Evolutionary conservation across 2,797 vertebrate genomes (phyloP), one percentile per base, ranked within the genome.

Genomic region (Leuciscus waleckii): DNA sequence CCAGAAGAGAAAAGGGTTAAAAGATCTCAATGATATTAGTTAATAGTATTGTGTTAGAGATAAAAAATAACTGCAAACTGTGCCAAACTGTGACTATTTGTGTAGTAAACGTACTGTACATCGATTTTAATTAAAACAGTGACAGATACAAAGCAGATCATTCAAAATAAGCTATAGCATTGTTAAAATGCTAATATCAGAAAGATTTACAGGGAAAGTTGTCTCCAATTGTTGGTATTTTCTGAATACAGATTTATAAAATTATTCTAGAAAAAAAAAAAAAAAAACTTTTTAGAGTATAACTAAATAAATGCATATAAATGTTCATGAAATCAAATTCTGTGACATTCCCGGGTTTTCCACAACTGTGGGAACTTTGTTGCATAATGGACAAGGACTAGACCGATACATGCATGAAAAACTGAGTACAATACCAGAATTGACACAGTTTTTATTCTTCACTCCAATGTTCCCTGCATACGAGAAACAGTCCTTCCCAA

Each of bases 361-460:
- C 70, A 17, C 26, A 0, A 73, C 14, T 43, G 39, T 49, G 70
- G 16, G 70, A 17, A 16, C 39, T 2, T 26, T 46, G 41, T 9
- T 74, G 19, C 10, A 3, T 17, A 37, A 61, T 6, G 10, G 0
- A 26, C 19, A 63, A 23, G n/a, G 16, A 37, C 41, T 35, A 37
- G 3, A 76, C 10, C 23, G 17, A 5, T 46, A 19, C 71, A 51
- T 3, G 4, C 43, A 54, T 49, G 17, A 63, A 83, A 14, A 51
- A n/a, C 8, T 10, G 9, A 67, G 5, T 1, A 37, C 14, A 54
- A 43, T 17, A 43, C 9, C 10, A 65, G 14, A 17, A 65, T 16
- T 68, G 74, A 79, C 37, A 80, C 61, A 43, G 35, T 35, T 61
- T 41, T 78, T 78, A 51, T 69, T 69, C 26, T n/a, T 71, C 19